Evolutionary conservation across 92 coral and sea anemone genomes (phyloP).

Genomic region (Pocillopora grandis): DNA sequence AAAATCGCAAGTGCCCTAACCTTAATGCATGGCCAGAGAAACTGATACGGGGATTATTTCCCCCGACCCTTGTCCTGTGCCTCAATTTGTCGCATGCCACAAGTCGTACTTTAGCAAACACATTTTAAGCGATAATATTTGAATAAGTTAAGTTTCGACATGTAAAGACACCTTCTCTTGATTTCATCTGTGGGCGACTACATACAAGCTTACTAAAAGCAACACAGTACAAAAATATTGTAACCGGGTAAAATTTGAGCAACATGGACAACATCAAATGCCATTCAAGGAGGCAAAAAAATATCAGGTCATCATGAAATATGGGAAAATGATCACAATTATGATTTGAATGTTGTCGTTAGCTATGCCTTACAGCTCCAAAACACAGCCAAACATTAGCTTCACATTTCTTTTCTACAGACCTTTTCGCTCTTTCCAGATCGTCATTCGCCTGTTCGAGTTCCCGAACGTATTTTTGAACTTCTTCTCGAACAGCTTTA

Average conservation of each 20-base stretch:
- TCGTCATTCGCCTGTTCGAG: constrained; percentile 99
- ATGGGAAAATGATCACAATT: neutral
- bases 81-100: constrained; percentile 38
- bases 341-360: neutral
- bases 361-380: neutral
- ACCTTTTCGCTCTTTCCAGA: constrained; percentile 98
- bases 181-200: neutral
- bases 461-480: constrained; percentile 96
- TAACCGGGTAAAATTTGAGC: constrained; percentile 1
- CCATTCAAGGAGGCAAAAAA: neutral
- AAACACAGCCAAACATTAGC: neutral
- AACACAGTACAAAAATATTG: constrained; percentile 11
- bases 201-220: neutral
- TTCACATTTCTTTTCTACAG: neutral
- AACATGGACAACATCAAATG: constrained; percentile 30
- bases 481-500: constrained; percentile 96
- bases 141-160: constrained; percentile 2
- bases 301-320: neutral
- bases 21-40: constrained; percentile 14
- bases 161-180: neutral
- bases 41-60: constrained; percentile 23
- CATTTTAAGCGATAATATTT: constrained; percentile 22
- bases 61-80: neutral
- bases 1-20: neutral
- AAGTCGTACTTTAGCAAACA: constrained; percentile 5